Base-by-base conservation (phyloP, 2,113 vertebrate species). In the Ivindomyrus marchei region DNA sequence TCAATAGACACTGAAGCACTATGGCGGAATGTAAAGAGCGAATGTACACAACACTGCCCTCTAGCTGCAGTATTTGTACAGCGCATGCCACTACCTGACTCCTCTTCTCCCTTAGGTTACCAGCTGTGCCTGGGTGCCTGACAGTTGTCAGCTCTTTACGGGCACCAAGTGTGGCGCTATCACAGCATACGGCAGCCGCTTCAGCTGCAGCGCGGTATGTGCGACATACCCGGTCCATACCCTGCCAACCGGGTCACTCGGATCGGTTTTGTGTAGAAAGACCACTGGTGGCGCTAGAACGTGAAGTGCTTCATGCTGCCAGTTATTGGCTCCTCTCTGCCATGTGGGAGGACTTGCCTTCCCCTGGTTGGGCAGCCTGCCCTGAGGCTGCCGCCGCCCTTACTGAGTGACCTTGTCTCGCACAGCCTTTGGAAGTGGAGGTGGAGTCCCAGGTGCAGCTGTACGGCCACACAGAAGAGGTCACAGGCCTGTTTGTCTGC, bases 101-200 rank as follows among this genome's bases (percentile, higher is more conserved):
- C n/a, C n/a, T 15, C 50, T 87, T 74, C 85, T 77, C 56, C 50
- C 15, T 53, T 91, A 99, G 98, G 98, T 99, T 92, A 98, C 97
- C 91, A 98, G 98, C 91, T 99, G 98, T 93, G 98, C 98, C 52
- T 99, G 98, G 98, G 98, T 99, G 70, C 96, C 98, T 45, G 98
- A 99, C 95, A 98, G 98, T 91, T 99, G 98, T 94, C 98, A 99
- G 93, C 97, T 99, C 92, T 99, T 99, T 92, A 99, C 97, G 1
- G 98, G 98, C 89, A 99, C 98, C 93, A 97, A 96, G 90, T 98
- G 97, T 80, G 98, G 98, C 74, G 98, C 99, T 91, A 97, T 99
- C 95, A 99, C 98, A 90, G 98, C 97, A 80, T 99, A 99, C 90
- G 95, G 96, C 87, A 99, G 97, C 96, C 97, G 97, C 92, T 97